Evolutionary conservation across 92 coral and sea anemone genomes (phyloP), one percentile per base, ranked within the genome.

Genomic region (Galaxea fascicularis): DNA sequence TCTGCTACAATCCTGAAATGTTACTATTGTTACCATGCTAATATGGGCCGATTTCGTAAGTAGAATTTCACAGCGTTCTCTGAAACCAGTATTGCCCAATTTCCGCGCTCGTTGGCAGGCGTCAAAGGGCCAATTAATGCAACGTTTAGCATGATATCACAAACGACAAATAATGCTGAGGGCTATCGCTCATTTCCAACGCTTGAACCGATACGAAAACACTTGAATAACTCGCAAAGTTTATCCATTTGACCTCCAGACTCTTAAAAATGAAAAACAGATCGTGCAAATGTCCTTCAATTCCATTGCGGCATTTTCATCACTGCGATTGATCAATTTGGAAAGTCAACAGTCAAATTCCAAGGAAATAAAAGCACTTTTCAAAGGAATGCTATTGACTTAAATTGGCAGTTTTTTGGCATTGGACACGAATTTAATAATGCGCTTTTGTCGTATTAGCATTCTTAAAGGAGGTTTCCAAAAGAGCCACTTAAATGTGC

Each of bases 381-480:
- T 71, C 71, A 12, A 21, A 2, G 68, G 86, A 82, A 82, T 82
- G 86, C 76, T 82, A 56, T 82, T 71, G 77, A 82, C 24, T 41
- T 82, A 60, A 65, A 70, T 59, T 70, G 86, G 86, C 78, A 82
- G 69, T 59, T 31, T 18, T 59, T 21, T 70, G 86, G 35, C 86
- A 70, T 58, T 56, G 59, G 26, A 71, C 59, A 57, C 17, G 30
- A 67, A 82, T 82, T 71, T 57, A 56, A 57, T 82, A 70, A 57
- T 39, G 78, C 45, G n/a, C 57, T 56, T 69, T 56, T 60, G 64
- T 57, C 21, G 65, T 82, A 7, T 71, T 82, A 69, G 78, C 86
- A 82, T 82, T 82, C 59, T 82, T 77, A 8, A 78, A 80, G 57
- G 57, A 26, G 57, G 85, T 80, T 80, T 67, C 85, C 54, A 67